Percentiles rank a stretch among this genome's conserved stretches.
Evolutionary conservation across 2,113 vertebrate species (phyloP).

Genomic region (Anguilla rostrata): DNA sequence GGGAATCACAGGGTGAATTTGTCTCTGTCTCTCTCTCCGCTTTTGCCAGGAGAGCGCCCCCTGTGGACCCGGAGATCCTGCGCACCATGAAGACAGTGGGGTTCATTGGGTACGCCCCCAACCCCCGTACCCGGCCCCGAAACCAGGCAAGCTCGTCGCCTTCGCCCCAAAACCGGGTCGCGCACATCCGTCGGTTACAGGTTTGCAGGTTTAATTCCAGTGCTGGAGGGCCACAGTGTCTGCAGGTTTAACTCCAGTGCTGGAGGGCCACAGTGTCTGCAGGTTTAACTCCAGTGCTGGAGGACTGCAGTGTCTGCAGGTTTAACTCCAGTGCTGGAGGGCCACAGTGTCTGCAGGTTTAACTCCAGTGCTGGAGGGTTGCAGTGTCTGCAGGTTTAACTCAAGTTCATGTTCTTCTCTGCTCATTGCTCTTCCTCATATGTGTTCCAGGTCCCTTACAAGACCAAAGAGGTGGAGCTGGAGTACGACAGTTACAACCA

Average conservation of each 20-base stretch:
- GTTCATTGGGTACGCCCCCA: slow-evolving; percentile 95
- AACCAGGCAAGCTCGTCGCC: slow-evolving; percentile 78
- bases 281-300: too few species aligned
- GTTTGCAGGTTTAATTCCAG: too few species aligned
- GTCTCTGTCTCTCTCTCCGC: neutral
- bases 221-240: too few species aligned
- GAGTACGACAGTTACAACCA: slow-evolving; percentile 95
- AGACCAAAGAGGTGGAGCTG: slow-evolving; percentile 85
- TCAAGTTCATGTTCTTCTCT: too few species aligned
- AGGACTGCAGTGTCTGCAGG: too few species aligned
- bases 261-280: too few species aligned
- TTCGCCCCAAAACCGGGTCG: neutral
- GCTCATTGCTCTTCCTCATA: neutral
- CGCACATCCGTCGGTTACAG: too few species aligned
- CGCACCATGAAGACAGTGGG: slow-evolving; percentile 97
- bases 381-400: too few species aligned
- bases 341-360: too few species aligned
- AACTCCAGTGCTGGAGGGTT: too few species aligned
- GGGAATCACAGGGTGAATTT: neutral
- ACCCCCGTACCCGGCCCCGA: slow-evolving; percentile 87
- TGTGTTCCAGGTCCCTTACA: slow-evolving; percentile 86
- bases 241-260: too few species aligned
- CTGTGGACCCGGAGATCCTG: slow-evolving; percentile 90
- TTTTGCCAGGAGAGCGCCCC: slow-evolving; percentile 80
- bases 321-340: too few species aligned